Evolutionary conservation across 2,888 invertebrate species (phyloP).

Genomic region (Dryocosmus kuriphilus): DNA sequence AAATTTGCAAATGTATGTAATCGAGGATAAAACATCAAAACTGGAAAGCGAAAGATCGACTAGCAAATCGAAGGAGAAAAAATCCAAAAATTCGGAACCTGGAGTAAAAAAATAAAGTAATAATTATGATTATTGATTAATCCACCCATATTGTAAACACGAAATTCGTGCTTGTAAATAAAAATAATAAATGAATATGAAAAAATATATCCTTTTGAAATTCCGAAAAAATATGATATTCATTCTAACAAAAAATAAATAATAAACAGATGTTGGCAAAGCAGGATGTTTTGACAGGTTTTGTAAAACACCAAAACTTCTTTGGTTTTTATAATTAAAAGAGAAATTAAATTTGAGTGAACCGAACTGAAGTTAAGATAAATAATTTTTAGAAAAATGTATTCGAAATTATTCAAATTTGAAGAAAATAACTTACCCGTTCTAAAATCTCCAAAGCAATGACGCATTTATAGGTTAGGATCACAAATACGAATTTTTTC

Average conservation of each 20-base stretch:
- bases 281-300: no score
- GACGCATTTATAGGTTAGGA: background rate
- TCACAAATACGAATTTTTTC: background rate
- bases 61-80: background rate
- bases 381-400: background rate
- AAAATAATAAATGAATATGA: background rate
- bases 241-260: no score
- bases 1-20: constrained; percentile 66
- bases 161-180: background rate
- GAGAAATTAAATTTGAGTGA: background rate
- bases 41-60: background rate
- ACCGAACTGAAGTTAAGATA: background rate
- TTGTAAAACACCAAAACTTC: no score
- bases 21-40: constrained; percentile 57
- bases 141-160: background rate
- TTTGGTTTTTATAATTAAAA: background rate
- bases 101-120: no score
- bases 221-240: no score
- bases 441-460: background rate
- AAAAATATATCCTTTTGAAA: background rate
- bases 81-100: background rate
- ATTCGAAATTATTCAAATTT: background rate
- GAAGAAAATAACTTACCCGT: background rate
- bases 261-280: no score
- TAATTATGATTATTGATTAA: background rate